phyloP scores from a whole-genome alignment of 2,888 invertebrate species.

The Strigamia maritima region DNA sequence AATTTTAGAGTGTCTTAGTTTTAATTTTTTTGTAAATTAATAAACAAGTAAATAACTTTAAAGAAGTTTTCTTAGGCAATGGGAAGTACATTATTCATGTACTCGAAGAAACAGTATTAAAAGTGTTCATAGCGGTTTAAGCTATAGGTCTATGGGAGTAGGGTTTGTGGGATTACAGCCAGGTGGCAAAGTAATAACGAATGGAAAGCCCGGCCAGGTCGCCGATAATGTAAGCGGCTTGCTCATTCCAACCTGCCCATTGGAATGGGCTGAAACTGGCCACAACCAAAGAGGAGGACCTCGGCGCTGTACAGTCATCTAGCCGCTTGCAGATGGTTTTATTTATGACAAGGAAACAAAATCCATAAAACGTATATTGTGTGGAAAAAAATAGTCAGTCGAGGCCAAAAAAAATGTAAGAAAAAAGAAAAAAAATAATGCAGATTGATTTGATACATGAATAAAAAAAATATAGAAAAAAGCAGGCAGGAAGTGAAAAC shows the following conservation, averaged over 20 bases:
- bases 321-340: constrained; percentile 33
- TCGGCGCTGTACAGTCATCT: constrained; percentile 4
- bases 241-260: constrained; percentile 26
- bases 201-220: constrained; percentile 21
- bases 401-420: constrained; percentile 4
- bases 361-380: constrained; percentile 36
- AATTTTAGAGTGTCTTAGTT: not conserved
- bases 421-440: not conserved
- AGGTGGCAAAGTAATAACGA: constrained; percentile 38
- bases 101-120: constrained; percentile 22
- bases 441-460: constrained; percentile 15
- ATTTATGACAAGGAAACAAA: constrained; percentile 35
- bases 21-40: no score
- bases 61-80: not conserved
- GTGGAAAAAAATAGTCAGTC: constrained; percentile 35
- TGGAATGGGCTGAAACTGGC: constrained; percentile 20
- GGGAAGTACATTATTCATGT: constrained; percentile 9
- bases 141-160: not conserved
- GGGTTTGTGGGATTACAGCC: constrained; percentile 27
- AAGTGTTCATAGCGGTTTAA: constrained; percentile 14
- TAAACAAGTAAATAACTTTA: not conserved
- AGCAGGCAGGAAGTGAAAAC: not conserved
- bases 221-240: constrained; percentile 28
- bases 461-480: not conserved
- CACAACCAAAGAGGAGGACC: constrained; percentile 26